Base-by-base conservation (phyloP, 2,888 invertebrate genomes). In the Macropis europaea region DNA sequence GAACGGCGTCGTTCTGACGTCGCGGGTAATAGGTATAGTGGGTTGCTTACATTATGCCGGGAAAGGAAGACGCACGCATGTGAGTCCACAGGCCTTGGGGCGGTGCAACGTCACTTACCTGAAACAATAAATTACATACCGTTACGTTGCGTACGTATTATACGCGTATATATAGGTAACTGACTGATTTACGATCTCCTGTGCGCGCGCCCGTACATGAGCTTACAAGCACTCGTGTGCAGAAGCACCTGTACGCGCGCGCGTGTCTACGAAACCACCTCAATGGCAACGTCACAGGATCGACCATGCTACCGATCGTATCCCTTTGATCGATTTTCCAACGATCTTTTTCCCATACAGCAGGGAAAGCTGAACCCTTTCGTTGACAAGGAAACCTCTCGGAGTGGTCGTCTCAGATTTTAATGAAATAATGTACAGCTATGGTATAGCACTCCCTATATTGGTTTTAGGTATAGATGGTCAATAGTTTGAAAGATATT, bases 91-190 rank as follows among this genome's bases (percentile, higher is more conserved):
- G 74, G 80, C 83, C 85, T 84, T 80, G 82, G 84, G 84, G 86
- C 86, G 87, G 84, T 83, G 84, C 85, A 81, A 86, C 86, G 88
- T 89, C 89, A 89, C 90, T 90, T 90, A 90, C 90, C 90, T 90
- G 89, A 89, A 90, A 90, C 89, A 90, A 90, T 89, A 89, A 90
- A 90, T 89, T 87, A 87, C 84, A 86, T 82, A 86, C 85, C 84
- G 86, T 89, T 89, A 89, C 85, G 85, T 81, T 82, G 80, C 81
- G 83, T 86, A 85, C 80, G 83, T 83, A 85, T 85, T 85, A 85
- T 84, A 83, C 79, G 74, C 73, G 76, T 74, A 77, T 76, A 84
- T 77, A 82, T 82, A 81, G 82, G 80, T 84, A 81, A 81, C 79
- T 71, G 72, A 78, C 79, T 88, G 85, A 88, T 88, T 88, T 87